phyloP scores from a whole-genome alignment of 2,113 vertebrate species.

The Chaenocephalus aceratus region DNA sequence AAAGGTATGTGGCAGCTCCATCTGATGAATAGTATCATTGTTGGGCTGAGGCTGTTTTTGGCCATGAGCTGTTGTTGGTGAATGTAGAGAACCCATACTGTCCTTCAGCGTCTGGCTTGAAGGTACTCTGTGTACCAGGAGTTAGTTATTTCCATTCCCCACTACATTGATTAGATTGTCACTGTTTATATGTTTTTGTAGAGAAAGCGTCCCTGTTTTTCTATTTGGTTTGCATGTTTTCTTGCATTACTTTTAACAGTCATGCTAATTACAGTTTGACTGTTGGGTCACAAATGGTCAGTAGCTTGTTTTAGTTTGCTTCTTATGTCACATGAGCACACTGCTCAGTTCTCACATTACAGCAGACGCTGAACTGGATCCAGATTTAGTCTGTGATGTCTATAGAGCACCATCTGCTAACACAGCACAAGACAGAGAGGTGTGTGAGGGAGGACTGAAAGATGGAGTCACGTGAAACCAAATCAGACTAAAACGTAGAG shows the following conservation, averaged over 20 bases:
- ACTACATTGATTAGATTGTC: not conserved
- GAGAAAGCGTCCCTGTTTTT: not conserved
- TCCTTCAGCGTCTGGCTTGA: slow-evolving; percentile 33
- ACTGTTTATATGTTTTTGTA: not conserved
- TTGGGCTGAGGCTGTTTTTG: slow-evolving; percentile 46
- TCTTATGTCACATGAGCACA: slow-evolving; percentile 35
- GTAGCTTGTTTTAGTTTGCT: not conserved
- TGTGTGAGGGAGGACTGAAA: slow-evolving; percentile 10
- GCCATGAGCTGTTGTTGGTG: slow-evolving; percentile 32
- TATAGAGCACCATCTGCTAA: slow-evolving; percentile 26
- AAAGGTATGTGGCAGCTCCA: slow-evolving; percentile 86
- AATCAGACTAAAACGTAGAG: not conserved
- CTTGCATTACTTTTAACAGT: not conserved
- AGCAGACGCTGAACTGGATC: slow-evolving; percentile 26
- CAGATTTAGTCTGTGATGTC: slow-evolving; percentile 61
- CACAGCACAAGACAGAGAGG: slow-evolving; percentile 1
- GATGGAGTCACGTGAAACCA: slow-evolving; percentile 1
- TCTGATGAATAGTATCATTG: slow-evolving; percentile 63
- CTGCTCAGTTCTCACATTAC: slow-evolving; percentile 52
- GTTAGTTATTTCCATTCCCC: not conserved
- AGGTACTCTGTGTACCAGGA: not conserved
- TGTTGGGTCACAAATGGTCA: not conserved
- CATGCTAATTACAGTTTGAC: not conserved
- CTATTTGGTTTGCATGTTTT: not conserved
- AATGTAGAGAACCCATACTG: slow-evolving; percentile 35